A percentile compares a stretch with the other conserved stretches of the same genome.
Evolutionary conservation across 2,113 vertebrate species (phyloP).

Genomic region (Eubucco bourcierii): DNA sequence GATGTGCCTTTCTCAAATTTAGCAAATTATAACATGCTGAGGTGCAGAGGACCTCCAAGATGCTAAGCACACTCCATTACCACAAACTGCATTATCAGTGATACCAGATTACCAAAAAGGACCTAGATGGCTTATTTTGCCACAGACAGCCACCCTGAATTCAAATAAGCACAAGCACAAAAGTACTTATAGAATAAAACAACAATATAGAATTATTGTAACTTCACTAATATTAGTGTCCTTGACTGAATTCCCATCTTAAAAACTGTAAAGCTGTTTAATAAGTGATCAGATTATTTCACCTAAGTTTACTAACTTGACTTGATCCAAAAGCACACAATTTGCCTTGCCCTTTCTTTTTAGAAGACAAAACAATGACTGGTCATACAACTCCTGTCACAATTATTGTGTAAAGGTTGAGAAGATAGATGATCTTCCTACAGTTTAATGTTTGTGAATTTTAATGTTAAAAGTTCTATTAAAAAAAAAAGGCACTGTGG

Average conservation of each 20-base stretch:
- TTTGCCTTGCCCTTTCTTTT: not conserved
- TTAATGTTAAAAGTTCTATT: not conserved
- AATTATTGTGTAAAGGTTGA: not conserved
- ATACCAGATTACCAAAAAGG: not conserved
- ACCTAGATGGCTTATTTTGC: not conserved
- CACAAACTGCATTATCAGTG: not conserved
- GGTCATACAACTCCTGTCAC: not conserved
- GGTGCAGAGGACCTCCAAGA: not conserved
- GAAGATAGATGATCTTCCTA: not conserved
- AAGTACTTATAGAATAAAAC: not conserved
- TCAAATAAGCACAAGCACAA: not conserved
- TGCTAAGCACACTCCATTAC: not conserved
- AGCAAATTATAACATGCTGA: constrained; percentile 16
- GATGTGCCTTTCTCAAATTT: constrained; percentile 42
- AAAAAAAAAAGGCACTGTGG: not conserved
- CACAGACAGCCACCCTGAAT: not conserved
- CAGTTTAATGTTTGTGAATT: not conserved
- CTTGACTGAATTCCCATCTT: not conserved
- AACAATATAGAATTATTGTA: not conserved
- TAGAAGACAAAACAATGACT: not conserved
- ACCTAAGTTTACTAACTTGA: not conserved
- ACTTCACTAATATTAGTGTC: not conserved
- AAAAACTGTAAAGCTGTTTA: not conserved
- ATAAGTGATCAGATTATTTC: not conserved
- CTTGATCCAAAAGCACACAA: not conserved